A percentile compares a stretch with the other conserved stretches of the same genome.
phyloP scores from a whole-genome alignment of 2,888 invertebrate species.

The Stegophylla sp. region DNA sequence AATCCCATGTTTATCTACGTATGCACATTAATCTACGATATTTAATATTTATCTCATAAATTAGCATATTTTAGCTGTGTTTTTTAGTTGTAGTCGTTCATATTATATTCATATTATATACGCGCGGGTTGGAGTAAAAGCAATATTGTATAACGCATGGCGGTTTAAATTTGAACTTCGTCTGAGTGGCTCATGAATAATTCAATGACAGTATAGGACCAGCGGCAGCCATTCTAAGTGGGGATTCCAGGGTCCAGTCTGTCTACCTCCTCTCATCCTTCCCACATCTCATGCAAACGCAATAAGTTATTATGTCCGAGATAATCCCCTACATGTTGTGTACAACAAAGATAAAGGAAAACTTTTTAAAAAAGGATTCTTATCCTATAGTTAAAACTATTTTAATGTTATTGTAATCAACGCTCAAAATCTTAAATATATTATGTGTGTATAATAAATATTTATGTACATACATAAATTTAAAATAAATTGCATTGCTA shows the following conservation, averaged over 20 bases:
- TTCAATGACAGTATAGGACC: constrained; percentile 57
- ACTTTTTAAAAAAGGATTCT: constrained; percentile 43
- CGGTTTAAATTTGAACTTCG: constrained; percentile 57
- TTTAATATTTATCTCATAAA: constrained; percentile 35
- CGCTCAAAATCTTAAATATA: constrained; percentile 29
- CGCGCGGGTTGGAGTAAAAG: constrained; percentile 47
- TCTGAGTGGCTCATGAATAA: constrained; percentile 58
- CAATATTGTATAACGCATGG: constrained; percentile 57
- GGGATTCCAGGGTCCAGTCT: constrained; percentile 59
- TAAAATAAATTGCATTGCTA: constrained; percentile 38
- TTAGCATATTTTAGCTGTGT: constrained; percentile 43
- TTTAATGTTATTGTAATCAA: constrained; percentile 50
- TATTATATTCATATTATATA: constrained; percentile 18
- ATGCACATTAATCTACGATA: constrained; percentile 22
- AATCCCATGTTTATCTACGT: background rate
- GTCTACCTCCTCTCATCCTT: constrained; percentile 55
- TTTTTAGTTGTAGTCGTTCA: constrained; percentile 17
- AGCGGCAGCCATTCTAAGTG: constrained; percentile 45
- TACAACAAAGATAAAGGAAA: constrained; percentile 54
- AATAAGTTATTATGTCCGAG: constrained; percentile 59
- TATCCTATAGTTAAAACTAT: constrained; percentile 41
- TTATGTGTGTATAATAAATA: background rate
- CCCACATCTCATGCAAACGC: constrained; percentile 58
- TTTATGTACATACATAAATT: constrained; percentile 17
- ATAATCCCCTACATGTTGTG: constrained; percentile 53